Evolutionary conservation across 2,113 vertebrate genomes (phyloP).

Genomic region (Albula glossodonta): DNA sequence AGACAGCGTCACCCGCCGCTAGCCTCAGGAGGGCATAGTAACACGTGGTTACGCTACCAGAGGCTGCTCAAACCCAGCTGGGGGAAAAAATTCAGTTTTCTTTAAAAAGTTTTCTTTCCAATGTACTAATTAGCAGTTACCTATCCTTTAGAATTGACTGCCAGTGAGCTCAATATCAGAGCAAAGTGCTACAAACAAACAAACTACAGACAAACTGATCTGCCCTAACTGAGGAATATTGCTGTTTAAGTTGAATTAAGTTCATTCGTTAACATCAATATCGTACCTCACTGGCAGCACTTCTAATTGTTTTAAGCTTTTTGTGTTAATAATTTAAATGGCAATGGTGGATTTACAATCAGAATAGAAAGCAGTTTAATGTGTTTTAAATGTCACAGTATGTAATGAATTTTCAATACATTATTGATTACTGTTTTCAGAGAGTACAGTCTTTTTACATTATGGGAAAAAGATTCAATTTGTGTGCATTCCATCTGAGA

Average conservation of each 20-base stretch:
- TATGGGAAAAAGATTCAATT: background rate
- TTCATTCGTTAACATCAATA: background rate
- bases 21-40: too few relatives aligned
- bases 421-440: background rate
- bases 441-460: background rate
- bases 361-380: background rate
- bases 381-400: background rate
- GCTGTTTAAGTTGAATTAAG: background rate
- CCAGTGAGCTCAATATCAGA: constrained; percentile 6
- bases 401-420: background rate
- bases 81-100: background rate
- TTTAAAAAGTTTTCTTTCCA: background rate
- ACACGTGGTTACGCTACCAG: too few relatives aligned
- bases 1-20: too few relatives aligned
- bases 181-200: too few relatives aligned
- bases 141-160: background rate
- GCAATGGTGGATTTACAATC: background rate
- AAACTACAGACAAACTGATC: constrained; percentile 24
- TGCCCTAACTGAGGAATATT: constrained; percentile 10
- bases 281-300: background rate
- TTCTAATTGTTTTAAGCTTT: background rate
- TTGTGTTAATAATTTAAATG: background rate
- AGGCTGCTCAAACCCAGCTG: background rate
- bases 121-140: background rate
- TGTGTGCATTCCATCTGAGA: background rate